Evolutionary conservation across 1,140 invertebrate genomes (phyloP).

Genomic region (Pogonus chalceus): DNA sequence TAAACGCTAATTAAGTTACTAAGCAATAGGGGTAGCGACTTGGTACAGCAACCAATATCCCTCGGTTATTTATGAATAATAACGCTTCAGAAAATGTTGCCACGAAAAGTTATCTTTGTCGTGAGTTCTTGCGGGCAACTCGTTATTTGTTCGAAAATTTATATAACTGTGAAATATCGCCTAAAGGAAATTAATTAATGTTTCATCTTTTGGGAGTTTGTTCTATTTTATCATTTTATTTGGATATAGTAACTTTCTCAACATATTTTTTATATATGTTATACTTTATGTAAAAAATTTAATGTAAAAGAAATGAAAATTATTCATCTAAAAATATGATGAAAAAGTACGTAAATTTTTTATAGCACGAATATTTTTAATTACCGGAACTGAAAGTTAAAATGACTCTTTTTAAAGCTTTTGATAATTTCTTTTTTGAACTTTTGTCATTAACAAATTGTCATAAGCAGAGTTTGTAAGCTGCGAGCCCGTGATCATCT

Average conservation of each 20-base stretch:
- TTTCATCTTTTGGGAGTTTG: neutral
- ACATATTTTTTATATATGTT: no score
- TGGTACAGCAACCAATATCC: neutral
- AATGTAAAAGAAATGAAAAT: no score
- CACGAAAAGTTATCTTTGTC: neutral
- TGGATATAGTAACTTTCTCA: no score
- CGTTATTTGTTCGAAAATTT: neutral
- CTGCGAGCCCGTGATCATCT: no score
- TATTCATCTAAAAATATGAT: no score
- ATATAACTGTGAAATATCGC: neutral
- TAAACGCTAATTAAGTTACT: no score
- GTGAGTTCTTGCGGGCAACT: neutral
- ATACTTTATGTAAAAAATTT: no score
- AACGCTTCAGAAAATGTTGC: neutral
- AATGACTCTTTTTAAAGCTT: neutral
- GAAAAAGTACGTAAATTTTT: no score
- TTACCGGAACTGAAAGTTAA: neutral
- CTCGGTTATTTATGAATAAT: constrained; percentile 6
- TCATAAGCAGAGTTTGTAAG: neutral
- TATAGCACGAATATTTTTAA: no score
- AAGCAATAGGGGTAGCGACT: no score
- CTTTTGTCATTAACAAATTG: neutral
- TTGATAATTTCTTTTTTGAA: neutral
- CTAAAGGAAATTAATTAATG: neutral
- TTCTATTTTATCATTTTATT: no score